Percentiles rank a stretch among this genome's conserved stretches.
Evolutionary conservation across 2,888 invertebrate genomes (phyloP).

Genomic region (Steromphala cineraria): DNA sequence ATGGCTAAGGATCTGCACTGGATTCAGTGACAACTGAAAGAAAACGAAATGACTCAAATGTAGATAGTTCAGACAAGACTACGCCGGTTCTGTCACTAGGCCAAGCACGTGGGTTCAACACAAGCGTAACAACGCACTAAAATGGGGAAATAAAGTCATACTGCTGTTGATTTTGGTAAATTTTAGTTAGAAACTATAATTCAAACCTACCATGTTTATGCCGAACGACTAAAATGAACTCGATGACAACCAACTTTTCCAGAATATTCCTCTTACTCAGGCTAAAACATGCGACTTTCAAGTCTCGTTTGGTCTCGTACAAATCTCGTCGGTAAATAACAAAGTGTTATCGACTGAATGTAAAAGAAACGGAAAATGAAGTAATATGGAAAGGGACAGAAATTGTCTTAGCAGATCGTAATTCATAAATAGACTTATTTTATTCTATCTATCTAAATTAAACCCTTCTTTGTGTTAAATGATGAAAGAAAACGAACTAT

Average conservation of each 20-base stretch:
- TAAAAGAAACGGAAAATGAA: no score
- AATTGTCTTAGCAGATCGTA: no score
- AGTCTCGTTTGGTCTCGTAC: slow-evolving; percentile 2
- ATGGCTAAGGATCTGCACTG: slow-evolving; percentile 93
- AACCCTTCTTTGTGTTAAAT: no score
- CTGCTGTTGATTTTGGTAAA: no score
- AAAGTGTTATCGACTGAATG: no score
- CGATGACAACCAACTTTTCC: background rate
- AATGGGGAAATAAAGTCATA: no score
- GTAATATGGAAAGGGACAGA: no score
- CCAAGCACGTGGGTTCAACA: background rate
- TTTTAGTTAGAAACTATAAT: no score
- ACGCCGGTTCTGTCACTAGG: background rate
- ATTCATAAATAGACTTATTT: no score
- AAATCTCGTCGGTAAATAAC: no score
- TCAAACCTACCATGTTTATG: background rate
- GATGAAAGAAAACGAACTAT: no score
- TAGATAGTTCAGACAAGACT: background rate
- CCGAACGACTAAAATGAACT: background rate
- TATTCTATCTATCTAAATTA: no score
- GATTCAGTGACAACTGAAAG: slow-evolving; percentile 81
- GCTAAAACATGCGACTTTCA: background rate
- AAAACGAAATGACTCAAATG: background rate
- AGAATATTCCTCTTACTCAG: background rate
- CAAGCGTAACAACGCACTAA: background rate